Conservation (phyloP, 2,113 vertebrate genomes). For the Butorides virescens region DNA sequence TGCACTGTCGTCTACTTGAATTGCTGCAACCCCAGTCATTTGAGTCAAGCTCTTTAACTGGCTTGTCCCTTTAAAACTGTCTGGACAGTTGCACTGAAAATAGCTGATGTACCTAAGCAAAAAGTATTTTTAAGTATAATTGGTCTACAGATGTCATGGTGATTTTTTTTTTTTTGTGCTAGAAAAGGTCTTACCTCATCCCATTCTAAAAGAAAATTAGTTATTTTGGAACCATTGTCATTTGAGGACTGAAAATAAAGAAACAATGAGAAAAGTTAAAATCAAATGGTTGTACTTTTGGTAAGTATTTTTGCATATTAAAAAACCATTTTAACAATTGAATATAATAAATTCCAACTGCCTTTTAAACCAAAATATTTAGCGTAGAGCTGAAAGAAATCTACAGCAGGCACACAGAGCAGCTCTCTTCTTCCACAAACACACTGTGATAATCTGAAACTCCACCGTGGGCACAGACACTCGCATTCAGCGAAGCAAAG, state of each 20-base stretch:
- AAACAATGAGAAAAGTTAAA: constrained; percentile 22
- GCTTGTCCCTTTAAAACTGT: neutral
- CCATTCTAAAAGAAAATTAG: constrained; percentile 80
- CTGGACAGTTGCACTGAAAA: neutral
- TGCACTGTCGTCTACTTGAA: neutral
- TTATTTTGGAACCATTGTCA: constrained; percentile 83
- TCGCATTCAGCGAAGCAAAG: rapidly evolving
- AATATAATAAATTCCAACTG: neutral
- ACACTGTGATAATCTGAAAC: neutral
- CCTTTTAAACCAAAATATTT: neutral
- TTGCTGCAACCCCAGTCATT: neutral
- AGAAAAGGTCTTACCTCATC: constrained; percentile 77
- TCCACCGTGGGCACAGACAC: neutral
- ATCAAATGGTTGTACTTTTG: neutral
- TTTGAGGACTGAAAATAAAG: constrained; percentile 73
- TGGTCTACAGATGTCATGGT: constrained; percentile 20
- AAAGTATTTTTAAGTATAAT: constrained; percentile 40
- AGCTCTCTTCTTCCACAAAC: neutral
- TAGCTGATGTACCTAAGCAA: neutral
- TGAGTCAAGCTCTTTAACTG: neutral
- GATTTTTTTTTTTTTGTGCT: neutral
- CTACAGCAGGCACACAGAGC: neutral
- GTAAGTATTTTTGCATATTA: neutral
- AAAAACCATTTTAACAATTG: neutral
- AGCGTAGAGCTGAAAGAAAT: neutral